Evolutionary conservation across 2,113 vertebrate species (phyloP).

Genomic region (Columba janthina): DNA sequence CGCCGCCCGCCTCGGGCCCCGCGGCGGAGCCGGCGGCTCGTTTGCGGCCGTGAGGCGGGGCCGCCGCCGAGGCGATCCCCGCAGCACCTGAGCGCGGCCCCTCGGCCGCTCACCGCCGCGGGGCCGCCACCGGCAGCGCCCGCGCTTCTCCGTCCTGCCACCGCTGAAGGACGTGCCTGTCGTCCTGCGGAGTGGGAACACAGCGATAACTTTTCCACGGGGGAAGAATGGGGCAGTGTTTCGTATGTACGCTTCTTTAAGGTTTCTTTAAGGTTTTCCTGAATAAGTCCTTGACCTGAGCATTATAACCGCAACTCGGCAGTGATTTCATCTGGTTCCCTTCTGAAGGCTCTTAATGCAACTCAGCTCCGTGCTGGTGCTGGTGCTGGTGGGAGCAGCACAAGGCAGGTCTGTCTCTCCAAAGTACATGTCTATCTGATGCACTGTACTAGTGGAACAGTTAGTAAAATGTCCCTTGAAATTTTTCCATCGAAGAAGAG

Average conservation of each 20-base stretch:
- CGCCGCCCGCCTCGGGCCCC: background rate
- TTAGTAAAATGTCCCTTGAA: background rate
- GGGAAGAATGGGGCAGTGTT: background rate
- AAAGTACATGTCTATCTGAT: rapidly evolving
- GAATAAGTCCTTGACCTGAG: background rate
- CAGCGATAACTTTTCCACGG: background rate
- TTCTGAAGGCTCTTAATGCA: background rate
- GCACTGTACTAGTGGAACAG: rapidly evolving
- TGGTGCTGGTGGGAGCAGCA: background rate
- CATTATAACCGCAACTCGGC: rapidly evolving
- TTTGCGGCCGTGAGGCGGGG: background rate
- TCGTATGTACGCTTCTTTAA: background rate
- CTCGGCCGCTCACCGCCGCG: no score
- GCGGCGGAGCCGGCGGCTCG: no score
- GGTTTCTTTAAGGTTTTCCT: background rate
- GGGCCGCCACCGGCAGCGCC: no score
- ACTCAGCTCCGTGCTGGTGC: rapidly evolving
- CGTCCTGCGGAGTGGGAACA: background rate
- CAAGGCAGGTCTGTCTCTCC: background rate
- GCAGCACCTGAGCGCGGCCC: background rate
- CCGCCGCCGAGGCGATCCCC: no score
- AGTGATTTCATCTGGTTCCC: background rate
- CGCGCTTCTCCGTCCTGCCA: no score
- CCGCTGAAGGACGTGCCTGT: rapidly evolving
- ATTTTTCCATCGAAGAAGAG: rapidly evolving